Percentiles rank a stretch among this genome's conserved stretches.
Evolutionary conservation across 2,888 invertebrate genomes (phyloP).

Genomic region (Uropetala carovei): DNA sequence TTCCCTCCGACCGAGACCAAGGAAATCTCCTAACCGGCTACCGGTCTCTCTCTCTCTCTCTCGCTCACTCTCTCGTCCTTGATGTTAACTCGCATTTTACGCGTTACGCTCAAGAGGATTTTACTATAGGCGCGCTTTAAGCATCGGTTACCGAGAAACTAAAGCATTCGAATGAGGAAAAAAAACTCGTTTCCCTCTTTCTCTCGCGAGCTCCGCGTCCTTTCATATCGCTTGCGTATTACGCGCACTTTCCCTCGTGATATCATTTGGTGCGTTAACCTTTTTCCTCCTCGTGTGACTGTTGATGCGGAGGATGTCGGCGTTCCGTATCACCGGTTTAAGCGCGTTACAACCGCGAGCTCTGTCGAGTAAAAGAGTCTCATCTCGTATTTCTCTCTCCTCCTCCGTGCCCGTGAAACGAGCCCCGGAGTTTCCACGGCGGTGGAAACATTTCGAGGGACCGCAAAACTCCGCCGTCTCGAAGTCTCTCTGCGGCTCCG

Average conservation of each 20-base stretch:
- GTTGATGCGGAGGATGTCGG: not conserved
- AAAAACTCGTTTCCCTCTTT: not conserved
- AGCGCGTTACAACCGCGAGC: not conserved
- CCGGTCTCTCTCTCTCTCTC: too few species aligned
- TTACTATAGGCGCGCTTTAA: not conserved
- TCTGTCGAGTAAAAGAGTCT: not conserved
- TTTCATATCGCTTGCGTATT: not conserved
- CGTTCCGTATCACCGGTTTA: not conserved
- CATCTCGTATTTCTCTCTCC: too few species aligned
- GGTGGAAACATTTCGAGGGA: too few species aligned
- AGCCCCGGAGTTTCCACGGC: too few species aligned
- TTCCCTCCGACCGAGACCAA: not conserved
- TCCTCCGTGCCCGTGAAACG: too few species aligned
- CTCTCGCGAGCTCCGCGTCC: not conserved
- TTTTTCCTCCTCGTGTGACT: not conserved
- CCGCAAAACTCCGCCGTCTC: too few species aligned
- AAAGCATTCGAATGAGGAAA: not conserved
- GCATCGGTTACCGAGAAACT: too few species aligned
- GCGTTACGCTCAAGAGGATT: not conserved
- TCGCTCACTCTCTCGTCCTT: constrained; percentile 28
- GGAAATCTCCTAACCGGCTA: not conserved
- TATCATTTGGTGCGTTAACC: not conserved
- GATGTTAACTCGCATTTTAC: constrained; percentile 32
- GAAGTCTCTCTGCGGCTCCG: too few species aligned
- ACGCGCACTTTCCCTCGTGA: not conserved